Conservation (phyloP, 2,888 invertebrate species). For the Himalopsyche japonica region DNA sequence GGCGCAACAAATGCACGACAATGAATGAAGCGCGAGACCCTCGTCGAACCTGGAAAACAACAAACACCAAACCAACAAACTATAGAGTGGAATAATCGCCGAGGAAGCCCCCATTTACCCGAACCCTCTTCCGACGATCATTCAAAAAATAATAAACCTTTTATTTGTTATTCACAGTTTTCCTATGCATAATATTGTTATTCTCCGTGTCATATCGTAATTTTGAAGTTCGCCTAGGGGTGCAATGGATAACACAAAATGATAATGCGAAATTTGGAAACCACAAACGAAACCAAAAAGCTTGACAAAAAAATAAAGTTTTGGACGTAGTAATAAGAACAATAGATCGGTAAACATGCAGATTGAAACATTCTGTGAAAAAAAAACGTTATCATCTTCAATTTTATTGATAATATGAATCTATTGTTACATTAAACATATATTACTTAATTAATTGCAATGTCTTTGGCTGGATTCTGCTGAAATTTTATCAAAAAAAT, state of each 20-base stretch:
- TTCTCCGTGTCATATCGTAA: neutral
- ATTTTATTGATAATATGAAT: too few relatives aligned
- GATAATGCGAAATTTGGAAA: too few relatives aligned
- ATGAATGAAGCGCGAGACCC: neutral
- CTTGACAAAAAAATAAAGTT: too few relatives aligned
- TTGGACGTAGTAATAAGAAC: too few relatives aligned
- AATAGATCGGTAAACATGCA: too few relatives aligned
- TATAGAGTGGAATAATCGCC: neutral
- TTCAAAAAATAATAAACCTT: neutral
- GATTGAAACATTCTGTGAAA: too few relatives aligned
- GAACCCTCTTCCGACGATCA: neutral
- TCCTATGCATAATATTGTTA: neutral
- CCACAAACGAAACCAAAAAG: too few relatives aligned
- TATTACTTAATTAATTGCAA: too few relatives aligned
- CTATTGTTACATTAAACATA: too few relatives aligned
- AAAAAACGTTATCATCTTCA: too few relatives aligned
- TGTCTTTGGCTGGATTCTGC: too few relatives aligned
- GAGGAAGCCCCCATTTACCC: neutral
- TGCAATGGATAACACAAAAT: neutral
- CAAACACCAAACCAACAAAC: neutral
- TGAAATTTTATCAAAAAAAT: too few relatives aligned
- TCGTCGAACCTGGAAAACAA: neutral
- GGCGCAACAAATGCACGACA: neutral
- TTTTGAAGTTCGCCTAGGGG: neutral
- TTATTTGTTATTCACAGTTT: neutral